phyloP scores from a whole-genome alignment of 1,140 invertebrate genomes.

The Pristionchus pacificus region DNA sequence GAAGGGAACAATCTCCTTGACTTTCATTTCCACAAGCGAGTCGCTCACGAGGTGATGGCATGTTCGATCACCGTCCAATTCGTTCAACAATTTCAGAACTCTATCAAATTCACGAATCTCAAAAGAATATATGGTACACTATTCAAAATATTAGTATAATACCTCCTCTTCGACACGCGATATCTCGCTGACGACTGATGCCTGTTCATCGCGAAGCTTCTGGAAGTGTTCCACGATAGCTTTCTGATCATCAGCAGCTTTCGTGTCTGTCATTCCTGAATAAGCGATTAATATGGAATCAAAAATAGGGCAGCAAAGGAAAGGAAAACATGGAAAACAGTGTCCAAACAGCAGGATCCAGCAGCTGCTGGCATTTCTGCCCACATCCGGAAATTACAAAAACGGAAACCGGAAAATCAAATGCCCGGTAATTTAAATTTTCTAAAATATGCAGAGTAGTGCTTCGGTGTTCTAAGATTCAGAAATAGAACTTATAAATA shows the following conservation, averaged over 20 bases:
- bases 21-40: conserved; percentile 21
- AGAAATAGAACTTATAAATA: too few relatives aligned
- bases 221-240: conserved; percentile 28
- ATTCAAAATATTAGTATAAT: conserved; percentile 8
- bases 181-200: conserved; percentile 19
- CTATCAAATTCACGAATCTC: conserved; percentile 1
- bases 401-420: too few relatives aligned
- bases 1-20: conserved; percentile 21
- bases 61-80: conserved; percentile 15
- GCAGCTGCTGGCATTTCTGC: too few relatives aligned
- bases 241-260: conserved; percentile 26
- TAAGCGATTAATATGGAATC: too few relatives aligned
- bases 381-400: too few relatives aligned
- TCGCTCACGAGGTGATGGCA: conserved; percentile 25
- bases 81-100: conserved; percentile 16
- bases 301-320: too few relatives aligned
- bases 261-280: conserved; percentile 11
- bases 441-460: too few relatives aligned
- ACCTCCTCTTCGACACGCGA: conserved; percentile 23
- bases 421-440: too few relatives aligned
- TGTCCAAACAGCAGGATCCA: too few relatives aligned
- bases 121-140: background rate
- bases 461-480: too few relatives aligned
- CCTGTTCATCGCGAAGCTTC: conserved; percentile 26
- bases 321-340: too few relatives aligned